Base-by-base conservation (phyloP, 1,140 invertebrate genomes). In the Uloborus diversus region DNA sequence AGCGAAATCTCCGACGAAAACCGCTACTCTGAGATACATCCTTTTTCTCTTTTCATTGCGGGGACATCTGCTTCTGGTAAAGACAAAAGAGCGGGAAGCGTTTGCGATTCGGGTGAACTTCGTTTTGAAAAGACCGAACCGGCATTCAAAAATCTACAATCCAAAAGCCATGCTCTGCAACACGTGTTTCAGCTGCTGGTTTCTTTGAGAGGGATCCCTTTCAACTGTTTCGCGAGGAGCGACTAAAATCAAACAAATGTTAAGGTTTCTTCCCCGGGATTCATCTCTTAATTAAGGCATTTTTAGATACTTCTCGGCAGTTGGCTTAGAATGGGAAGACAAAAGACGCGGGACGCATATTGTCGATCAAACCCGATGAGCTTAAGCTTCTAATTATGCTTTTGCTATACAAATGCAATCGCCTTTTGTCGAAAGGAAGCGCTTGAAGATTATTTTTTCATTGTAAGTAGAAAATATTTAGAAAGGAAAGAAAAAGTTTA, bases 221-320 rank as follows among this genome's bases (percentile, higher is more conserved):
- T 69, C 49, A 33, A 69, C 27, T 20, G 47, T 30, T 35, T 9
- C 14, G 37, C 42, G 49, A n/a, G n/a, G n/a, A n/a, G n/a, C n/a
- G n/a, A n/a, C 51, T 47, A 51, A 68, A 68, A 51, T 68, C 66
- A 56, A 69, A 69, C 51, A 56, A 69, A 69, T 69, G 66, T 69
- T n/a, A 28, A 28, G 66, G 56, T 27, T 56, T 56, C 49, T 69
- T 69, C 49, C 56, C 23, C 13, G 13, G 27, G 32, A 25, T 25
- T 11, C 32, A n/a, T 56, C 49, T 69, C 47, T 69, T 69, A 69
- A 69, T 69, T 69, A 69, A 69, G n/a, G 66, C 32, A 69, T 33
- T 69, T 69, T 69, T 69, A 51, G 56, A 69, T 27, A 69, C 27
- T 51, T 32, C 17, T 9, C 37, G 37, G 9, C 17, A 0, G 17